Evolutionary conservation across 2,888 invertebrate genomes (phyloP).

Genomic region (Eueremaeus valkanovi): DNA sequence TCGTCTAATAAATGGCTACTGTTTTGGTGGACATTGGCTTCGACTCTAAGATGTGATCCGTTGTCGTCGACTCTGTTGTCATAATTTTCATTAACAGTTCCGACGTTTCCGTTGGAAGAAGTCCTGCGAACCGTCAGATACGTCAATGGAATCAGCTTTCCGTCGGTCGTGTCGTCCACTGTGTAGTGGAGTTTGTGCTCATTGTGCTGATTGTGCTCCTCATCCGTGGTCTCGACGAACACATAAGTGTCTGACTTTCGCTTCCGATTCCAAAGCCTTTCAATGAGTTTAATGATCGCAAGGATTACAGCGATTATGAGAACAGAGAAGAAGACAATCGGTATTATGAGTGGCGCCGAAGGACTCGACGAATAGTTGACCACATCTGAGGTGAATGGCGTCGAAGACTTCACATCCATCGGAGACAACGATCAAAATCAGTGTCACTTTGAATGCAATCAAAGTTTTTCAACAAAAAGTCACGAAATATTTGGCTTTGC

Average conservation of each 20-base stretch:
- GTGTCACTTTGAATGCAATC: background rate
- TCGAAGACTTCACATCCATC: too few relatives aligned
- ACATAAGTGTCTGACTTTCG: slow-evolving; percentile 37
- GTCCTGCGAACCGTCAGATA: slow-evolving; percentile 14
- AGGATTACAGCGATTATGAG: slow-evolving; percentile 1
- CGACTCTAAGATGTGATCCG: slow-evolving; percentile 12
- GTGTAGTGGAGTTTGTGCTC: background rate
- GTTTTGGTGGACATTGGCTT: slow-evolving; percentile 28
- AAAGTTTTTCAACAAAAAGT: background rate
- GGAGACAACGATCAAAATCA: background rate
- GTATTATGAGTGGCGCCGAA: slow-evolving; percentile 36
- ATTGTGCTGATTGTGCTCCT: background rate
- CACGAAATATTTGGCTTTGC: background rate
- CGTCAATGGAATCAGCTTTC: slow-evolving; percentile 1
- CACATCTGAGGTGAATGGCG: background rate
- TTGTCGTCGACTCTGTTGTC: background rate
- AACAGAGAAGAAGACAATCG: slow-evolving; percentile 33
- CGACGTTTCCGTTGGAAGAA: slow-evolving; percentile 2
- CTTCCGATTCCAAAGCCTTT: slow-evolving; percentile 10
- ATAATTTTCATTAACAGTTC: slow-evolving; percentile 13
- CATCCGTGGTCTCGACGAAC: slow-evolving; percentile 25
- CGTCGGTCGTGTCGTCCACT: background rate
- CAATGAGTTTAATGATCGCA: slow-evolving; percentile 1
- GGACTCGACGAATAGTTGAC: slow-evolving; percentile 11
- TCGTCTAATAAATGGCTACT: background rate